Evolutionary conservation across 1,140 invertebrate species (phyloP).

Genomic region (Mactra quadrangularis): DNA sequence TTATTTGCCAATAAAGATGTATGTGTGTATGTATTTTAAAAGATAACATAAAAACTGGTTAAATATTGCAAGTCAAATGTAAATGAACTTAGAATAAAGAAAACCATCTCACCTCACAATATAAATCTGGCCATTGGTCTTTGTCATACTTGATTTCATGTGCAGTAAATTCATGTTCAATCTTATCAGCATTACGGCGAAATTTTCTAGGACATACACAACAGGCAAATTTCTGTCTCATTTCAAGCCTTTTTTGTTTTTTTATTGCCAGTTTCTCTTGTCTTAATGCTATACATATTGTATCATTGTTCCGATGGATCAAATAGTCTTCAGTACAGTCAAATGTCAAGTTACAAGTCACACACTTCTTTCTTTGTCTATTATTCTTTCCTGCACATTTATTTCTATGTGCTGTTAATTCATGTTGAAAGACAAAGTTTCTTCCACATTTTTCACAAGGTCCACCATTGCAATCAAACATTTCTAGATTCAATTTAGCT

Average conservation of each 20-base stretch:
- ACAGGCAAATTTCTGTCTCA: slow-evolving; percentile 33
- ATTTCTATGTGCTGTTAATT: slow-evolving; percentile 31
- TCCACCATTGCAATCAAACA: slow-evolving; percentile 24
- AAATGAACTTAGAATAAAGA: too few relatives aligned
- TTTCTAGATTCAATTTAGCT: too few relatives aligned
- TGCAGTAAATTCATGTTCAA: slow-evolving; percentile 42
- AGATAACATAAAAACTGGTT: too few relatives aligned
- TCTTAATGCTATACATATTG: slow-evolving; percentile 11
- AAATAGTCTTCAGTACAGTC: slow-evolving; percentile 31
- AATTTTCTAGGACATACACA: slow-evolving; percentile 43
- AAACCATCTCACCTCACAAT: slow-evolving; percentile 31
- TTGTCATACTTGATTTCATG: slow-evolving; percentile 53
- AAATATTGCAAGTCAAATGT: too few relatives aligned
- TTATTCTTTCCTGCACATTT: slow-evolving; percentile 37
- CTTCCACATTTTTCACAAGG: slow-evolving; percentile 30
- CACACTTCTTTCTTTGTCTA: slow-evolving; percentile 23
- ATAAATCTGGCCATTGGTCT: slow-evolving; percentile 45
- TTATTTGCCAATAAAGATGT: too few relatives aligned
- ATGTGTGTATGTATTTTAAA: too few relatives aligned
- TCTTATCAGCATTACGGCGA: slow-evolving; percentile 36
- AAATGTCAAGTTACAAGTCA: slow-evolving; percentile 30
- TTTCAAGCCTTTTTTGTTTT: slow-evolving; percentile 10
- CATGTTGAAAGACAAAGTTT: slow-evolving; percentile 26
- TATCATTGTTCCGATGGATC: slow-evolving; percentile 35
- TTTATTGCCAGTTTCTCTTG: slow-evolving; percentile 23